Conservation (phyloP, 2,888 invertebrate species). For the Latheticus oryzae region DNA sequence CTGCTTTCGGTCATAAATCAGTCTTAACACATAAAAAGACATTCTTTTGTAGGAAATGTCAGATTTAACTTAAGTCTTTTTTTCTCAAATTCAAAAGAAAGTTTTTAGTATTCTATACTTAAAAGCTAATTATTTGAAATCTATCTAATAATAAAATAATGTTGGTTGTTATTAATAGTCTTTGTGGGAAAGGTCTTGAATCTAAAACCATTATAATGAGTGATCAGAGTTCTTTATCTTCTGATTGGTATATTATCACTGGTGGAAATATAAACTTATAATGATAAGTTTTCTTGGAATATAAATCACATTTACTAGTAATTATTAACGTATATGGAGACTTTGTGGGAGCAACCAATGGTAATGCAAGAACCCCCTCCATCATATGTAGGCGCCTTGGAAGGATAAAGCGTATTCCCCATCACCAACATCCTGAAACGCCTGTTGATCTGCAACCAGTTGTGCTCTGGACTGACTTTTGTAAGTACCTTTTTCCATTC, state of each 20-base stretch:
- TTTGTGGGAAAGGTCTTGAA: too few relatives aligned
- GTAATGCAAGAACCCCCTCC: conserved; percentile 29
- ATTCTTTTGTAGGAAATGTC: conserved; percentile 34
- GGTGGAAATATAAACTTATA: conserved; percentile 30
- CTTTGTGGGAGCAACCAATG: conserved; percentile 39
- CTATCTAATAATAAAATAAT: too few relatives aligned
- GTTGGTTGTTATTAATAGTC: too few relatives aligned
- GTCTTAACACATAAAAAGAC: conserved; percentile 37
- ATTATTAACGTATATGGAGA: conserved; percentile 26
- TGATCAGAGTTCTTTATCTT: too few relatives aligned
- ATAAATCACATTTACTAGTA: conserved; percentile 33
- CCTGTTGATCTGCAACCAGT: conserved; percentile 54
- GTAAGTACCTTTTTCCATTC: too few relatives aligned
- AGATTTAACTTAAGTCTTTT: conserved; percentile 5
- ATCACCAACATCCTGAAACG: conserved; percentile 51
- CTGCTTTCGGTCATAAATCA: conserved; percentile 30
- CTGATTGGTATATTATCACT: too few relatives aligned
- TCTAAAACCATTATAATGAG: too few relatives aligned
- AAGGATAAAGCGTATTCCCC: conserved; percentile 56
- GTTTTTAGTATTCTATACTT: too few relatives aligned
- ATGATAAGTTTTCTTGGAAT: conserved; percentile 24
- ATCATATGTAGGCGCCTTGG: conserved; percentile 54
- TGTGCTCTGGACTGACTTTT: conserved; percentile 31
- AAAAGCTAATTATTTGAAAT: conserved; percentile 17
- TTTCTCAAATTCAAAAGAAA: background rate